phyloP scores from a whole-genome alignment of 2,888 invertebrate species.

The Ormyrus rosae region DNA sequence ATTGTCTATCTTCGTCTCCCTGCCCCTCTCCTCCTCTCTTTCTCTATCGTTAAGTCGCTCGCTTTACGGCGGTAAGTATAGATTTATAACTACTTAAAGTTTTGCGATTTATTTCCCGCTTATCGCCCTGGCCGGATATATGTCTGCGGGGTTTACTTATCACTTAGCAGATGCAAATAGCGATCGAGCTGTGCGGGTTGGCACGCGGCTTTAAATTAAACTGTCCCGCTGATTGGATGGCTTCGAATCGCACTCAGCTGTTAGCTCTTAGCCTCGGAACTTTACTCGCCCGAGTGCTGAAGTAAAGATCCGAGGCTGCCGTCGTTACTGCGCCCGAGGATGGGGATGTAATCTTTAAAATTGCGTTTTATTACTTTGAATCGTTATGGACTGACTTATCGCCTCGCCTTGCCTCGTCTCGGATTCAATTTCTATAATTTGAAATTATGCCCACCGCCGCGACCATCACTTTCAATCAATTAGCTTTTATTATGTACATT shows the following conservation, averaged over 20 bases:
- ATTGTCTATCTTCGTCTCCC: constrained; percentile 50
- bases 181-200: constrained; percentile 56
- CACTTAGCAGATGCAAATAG: constrained; percentile 75
- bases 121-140: constrained; percentile 73
- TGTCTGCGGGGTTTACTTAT: constrained; percentile 75
- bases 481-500: constrained; percentile 25
- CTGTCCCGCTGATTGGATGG: constrained; percentile 64
- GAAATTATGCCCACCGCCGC: constrained; percentile 25
- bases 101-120: constrained; percentile 76
- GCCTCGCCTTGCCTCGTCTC: constrained; percentile 3
- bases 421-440: constrained; percentile 54
- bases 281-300: constrained; percentile 27
- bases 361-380: constrained; percentile 54
- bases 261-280: constrained; percentile 46
- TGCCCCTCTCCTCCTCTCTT: constrained; percentile 52
- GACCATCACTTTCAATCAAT: constrained; percentile 43
- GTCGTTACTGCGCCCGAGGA: not conserved
- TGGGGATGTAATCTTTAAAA: constrained; percentile 57
- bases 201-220: constrained; percentile 66
- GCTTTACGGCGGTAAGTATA: constrained; percentile 70
- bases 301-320: constrained; percentile 29
- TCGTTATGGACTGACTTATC: constrained; percentile 44
- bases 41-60: constrained; percentile 51
- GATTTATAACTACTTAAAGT: constrained; percentile 76
- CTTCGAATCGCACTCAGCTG: constrained; percentile 58